phyloP scores from a whole-genome alignment of 2,113 vertebrate species.

The Myrmecobius fasciatus region DNA sequence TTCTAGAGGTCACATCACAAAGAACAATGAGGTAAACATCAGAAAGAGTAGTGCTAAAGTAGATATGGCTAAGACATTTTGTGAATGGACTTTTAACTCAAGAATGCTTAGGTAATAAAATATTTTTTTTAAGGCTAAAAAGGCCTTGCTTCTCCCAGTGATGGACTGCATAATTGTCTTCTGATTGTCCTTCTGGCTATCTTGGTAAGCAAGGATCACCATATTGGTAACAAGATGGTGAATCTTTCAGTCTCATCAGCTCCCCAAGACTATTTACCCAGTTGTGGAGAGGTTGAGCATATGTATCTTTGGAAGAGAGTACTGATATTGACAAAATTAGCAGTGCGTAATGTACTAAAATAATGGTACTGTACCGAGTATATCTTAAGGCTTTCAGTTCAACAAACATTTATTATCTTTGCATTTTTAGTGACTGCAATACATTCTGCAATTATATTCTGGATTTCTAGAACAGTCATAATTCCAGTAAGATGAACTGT shows the following conservation, averaged over 20 bases:
- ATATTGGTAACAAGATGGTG: background rate
- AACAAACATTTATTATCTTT: background rate
- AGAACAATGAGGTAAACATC: background rate
- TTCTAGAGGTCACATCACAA: background rate
- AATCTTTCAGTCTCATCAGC: background rate
- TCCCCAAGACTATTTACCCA: background rate
- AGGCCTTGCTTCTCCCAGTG: background rate
- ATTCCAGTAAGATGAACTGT: background rate
- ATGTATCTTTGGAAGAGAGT: background rate
- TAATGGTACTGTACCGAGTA: background rate
- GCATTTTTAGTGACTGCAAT: background rate
- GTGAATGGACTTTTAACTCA: background rate
- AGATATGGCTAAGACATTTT: background rate
- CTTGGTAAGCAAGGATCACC: background rate
- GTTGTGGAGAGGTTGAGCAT: background rate
- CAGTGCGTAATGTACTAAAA: background rate
- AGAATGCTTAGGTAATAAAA: background rate
- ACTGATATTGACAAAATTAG: background rate
- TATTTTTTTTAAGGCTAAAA: background rate
- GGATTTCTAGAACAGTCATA: background rate
- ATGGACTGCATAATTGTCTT: background rate
- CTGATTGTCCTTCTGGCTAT: background rate
- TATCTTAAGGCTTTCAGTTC: background rate
- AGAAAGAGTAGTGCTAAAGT: background rate
- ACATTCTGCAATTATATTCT: background rate